These are phyloP conservation scores for Caretta caretta DNA, from an alignment of 2,113 vertebrate species.

Conservation along the genomic window DNA sequence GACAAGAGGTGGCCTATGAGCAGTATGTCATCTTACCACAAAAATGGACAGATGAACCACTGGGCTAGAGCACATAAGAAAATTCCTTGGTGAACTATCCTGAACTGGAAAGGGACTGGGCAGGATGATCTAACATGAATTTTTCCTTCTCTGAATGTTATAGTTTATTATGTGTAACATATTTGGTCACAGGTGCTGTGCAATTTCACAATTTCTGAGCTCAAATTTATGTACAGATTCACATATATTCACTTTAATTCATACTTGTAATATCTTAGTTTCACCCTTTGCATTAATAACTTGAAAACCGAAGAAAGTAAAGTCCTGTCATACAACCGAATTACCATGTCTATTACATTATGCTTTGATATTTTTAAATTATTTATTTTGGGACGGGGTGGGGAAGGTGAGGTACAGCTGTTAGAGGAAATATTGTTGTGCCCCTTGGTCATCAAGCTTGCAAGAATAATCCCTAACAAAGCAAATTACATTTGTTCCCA, in stretches of 20 bases:
- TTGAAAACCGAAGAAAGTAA: slow-evolving; percentile 40
- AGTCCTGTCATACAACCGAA: neutral
- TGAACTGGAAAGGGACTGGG: neutral
- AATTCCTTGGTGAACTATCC: slow-evolving; percentile 14
- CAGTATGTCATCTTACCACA: neutral
- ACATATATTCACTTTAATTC: slow-evolving; percentile 6
- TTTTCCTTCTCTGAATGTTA: neutral
- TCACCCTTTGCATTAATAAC: slow-evolving; percentile 9
- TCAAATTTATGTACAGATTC: neutral
- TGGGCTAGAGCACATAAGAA: neutral
- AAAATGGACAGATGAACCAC: neutral
- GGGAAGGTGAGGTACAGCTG: neutral
- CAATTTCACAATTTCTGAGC: slow-evolving; percentile 32
- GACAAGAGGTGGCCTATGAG: neutral
- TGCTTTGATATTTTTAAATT: neutral
- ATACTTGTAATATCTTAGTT: neutral
- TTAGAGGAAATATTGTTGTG: neutral
- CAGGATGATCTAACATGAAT: neutral
- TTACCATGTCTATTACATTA: neutral
- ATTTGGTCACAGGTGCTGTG: slow-evolving; percentile 37
- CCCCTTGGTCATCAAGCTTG: neutral
- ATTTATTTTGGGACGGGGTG: neutral
- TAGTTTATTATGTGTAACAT: slow-evolving; percentile 48
- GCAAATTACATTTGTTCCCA: neutral
- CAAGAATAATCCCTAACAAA: neutral